Conservation (phyloP, 2,113 vertebrate species). For the Antechinus flavipes region DNA sequence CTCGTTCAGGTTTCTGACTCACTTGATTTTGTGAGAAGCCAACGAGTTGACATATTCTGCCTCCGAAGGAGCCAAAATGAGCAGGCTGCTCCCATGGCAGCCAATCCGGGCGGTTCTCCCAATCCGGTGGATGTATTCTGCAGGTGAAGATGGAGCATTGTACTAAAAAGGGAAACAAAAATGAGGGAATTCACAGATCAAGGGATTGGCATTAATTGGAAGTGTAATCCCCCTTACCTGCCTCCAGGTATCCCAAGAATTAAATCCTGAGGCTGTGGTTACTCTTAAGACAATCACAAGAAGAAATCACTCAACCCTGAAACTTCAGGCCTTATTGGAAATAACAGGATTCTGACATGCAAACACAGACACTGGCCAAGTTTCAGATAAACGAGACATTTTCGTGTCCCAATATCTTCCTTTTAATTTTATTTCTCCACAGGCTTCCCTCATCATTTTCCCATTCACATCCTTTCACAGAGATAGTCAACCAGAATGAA, state of each 20-base stretch:
- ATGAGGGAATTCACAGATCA: slow-evolving; percentile 73
- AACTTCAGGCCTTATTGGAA: slow-evolving; percentile 70
- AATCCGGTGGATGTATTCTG: slow-evolving; percentile 95
- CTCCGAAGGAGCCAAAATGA: slow-evolving; percentile 95
- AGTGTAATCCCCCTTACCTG: slow-evolving; percentile 62
- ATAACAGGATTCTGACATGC: slow-evolving; percentile 73
- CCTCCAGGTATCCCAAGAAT: slow-evolving; percentile 71
- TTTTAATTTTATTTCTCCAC: slow-evolving; percentile 78
- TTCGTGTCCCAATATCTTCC: slow-evolving; percentile 69
- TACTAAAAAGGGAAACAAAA: slow-evolving; percentile 84
- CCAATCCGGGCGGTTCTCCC: slow-evolving; percentile 97
- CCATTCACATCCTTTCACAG: slow-evolving; percentile 71
- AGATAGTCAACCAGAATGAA: slow-evolving; percentile 29
- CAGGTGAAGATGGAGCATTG: slow-evolving; percentile 89
- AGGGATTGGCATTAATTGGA: slow-evolving; percentile 75
- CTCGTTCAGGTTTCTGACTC: slow-evolving; percentile 85
- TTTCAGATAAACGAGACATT: slow-evolving; percentile 77
- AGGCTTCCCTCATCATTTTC: slow-evolving; percentile 71
- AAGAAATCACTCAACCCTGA: slow-evolving; percentile 60
- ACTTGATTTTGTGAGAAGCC: slow-evolving; percentile 98
- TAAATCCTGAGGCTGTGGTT: slow-evolving; percentile 30
- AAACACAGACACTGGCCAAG: slow-evolving; percentile 81
- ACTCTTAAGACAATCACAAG: slow-evolving; percentile 11
- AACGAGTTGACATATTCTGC: slow-evolving; percentile 91
- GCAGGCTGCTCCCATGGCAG: slow-evolving; percentile 91